Evolutionary conservation across 2,888 invertebrate species (phyloP).

Genomic region (Meandrusa payeni): DNA sequence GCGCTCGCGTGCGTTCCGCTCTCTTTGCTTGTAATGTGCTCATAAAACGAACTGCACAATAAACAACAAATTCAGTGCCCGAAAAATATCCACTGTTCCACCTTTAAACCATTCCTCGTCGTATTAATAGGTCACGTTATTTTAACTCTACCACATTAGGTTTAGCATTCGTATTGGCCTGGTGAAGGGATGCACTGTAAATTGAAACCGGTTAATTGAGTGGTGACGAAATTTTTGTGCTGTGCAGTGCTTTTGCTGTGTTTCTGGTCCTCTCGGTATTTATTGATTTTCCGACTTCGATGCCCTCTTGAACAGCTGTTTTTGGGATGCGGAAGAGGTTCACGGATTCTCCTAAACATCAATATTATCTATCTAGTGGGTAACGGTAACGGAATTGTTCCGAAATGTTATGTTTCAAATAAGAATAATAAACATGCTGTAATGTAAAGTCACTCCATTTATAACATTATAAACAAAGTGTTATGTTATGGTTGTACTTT

Average conservation of each 20-base stretch:
- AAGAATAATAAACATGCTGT: conserved; percentile 16
- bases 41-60: conserved; percentile 40
- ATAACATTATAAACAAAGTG: conserved; percentile 16
- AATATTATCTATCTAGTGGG: conserved; percentile 16
- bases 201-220: conserved; percentile 50
- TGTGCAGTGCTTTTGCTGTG: conserved; percentile 51
- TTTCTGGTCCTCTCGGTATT: conserved; percentile 43
- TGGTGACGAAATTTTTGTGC: conserved; percentile 56
- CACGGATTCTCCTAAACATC: conserved; percentile 7
- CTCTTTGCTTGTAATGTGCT: conserved; percentile 38
- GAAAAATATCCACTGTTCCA: conserved; percentile 20
- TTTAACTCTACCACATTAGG: background rate
- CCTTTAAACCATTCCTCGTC: conserved; percentile 1
- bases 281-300: conserved; percentile 68
- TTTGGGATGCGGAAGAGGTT: conserved; percentile 52
- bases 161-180: conserved; percentile 30
- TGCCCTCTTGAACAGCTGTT: conserved; percentile 70
- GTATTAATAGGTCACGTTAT: background rate
- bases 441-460: conserved; percentile 22
- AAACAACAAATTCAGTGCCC: conserved; percentile 46
- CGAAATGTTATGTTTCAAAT: conserved; percentile 1
- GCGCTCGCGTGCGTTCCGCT: conserved; percentile 56
- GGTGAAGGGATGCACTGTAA: conserved; percentile 42
- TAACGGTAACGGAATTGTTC: background rate
- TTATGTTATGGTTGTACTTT: background rate